Conservation (phyloP, 2,113 vertebrate species). For the Embiotoca jacksoni region DNA sequence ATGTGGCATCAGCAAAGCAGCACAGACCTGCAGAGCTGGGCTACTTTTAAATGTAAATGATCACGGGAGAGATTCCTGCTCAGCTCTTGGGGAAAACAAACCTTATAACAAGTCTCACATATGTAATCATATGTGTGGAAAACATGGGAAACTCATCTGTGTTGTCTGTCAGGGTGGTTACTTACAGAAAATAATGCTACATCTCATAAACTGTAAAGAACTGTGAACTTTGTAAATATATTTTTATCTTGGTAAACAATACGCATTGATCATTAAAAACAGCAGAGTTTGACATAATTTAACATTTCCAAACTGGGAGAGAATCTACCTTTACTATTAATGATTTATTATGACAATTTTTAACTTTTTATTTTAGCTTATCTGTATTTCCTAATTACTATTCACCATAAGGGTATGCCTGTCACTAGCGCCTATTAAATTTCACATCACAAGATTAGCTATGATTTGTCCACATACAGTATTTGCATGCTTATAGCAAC, state of each 20-base stretch:
- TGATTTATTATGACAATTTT: background rate
- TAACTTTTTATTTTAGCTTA: background rate
- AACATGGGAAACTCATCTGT: no score
- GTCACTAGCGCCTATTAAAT: background rate
- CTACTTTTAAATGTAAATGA: background rate
- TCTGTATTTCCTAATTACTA: slow-evolving; percentile 2
- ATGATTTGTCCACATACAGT: background rate
- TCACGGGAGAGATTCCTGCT: background rate
- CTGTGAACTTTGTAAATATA: no score
- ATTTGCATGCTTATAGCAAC: slow-evolving; percentile 2
- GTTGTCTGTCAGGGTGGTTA: no score
- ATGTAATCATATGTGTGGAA: no score
- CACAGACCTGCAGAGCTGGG: background rate
- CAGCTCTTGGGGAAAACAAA: slow-evolving; percentile 4
- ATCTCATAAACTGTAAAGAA: no score
- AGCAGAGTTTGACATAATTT: no score
- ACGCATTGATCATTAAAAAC: no score
- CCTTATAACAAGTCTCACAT: background rate
- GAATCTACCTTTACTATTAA: no score
- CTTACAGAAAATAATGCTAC: no score
- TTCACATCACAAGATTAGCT: background rate
- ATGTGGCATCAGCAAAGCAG: background rate
- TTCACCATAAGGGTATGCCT: background rate
- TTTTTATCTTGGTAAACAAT: no score
- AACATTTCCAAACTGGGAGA: no score